A percentile compares a stretch with the other conserved stretches of the same genome.
Evolutionary conservation across 2,797 vertebrate genomes (phyloP).

Genomic region (Graptemys geographica): DNA sequence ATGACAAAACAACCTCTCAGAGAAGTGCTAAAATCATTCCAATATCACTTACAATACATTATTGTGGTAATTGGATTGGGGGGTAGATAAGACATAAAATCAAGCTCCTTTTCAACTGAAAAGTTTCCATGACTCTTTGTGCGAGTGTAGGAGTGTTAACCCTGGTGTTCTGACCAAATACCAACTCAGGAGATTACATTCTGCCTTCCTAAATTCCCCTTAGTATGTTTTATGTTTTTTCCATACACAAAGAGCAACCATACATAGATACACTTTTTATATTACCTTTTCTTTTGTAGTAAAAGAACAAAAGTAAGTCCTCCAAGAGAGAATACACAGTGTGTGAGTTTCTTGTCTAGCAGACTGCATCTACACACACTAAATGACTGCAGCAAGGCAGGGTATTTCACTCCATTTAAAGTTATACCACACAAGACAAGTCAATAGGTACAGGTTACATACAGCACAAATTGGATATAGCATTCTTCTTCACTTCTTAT

Average conservation of each 20-base stretch:
- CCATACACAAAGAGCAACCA: background rate
- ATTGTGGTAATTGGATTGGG: background rate
- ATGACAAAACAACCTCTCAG: background rate
- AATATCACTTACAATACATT: background rate
- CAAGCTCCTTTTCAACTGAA: background rate
- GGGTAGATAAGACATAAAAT: background rate
- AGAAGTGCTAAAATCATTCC: background rate
- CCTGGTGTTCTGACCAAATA: background rate
- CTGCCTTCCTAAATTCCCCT: background rate
- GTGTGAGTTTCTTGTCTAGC: background rate
- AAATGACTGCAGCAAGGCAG: background rate
- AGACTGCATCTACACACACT: background rate
- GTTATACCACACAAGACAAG: background rate
- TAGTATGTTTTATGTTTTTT: background rate
- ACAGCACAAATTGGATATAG: background rate
- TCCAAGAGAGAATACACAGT: background rate
- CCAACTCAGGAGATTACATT: background rate
- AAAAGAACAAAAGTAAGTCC: background rate
- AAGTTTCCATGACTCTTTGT: background rate
- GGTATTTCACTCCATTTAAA: background rate
- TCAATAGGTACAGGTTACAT: conserved; percentile 11
- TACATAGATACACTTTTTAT: background rate
- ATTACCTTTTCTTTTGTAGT: background rate
- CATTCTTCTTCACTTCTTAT: background rate
- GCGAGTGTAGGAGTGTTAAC: background rate